Base-by-base conservation (phyloP, 2,113 vertebrate species). In the Pterocles gutturalis region DNA sequence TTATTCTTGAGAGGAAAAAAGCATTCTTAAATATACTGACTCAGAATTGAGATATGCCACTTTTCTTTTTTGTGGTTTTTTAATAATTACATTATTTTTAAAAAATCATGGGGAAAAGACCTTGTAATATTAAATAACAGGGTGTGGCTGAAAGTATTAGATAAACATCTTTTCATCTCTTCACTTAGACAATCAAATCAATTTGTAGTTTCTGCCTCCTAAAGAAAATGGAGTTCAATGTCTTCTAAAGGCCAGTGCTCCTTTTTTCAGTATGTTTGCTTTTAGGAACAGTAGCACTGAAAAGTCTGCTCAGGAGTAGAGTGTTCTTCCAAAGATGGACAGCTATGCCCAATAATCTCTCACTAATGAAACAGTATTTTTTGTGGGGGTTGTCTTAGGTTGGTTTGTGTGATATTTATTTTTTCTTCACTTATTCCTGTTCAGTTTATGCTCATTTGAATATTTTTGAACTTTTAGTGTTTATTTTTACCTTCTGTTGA, bases 21-120 rank as follows among this genome's bases (percentile, higher is more conserved):
- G 1, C 41, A 8, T 54, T 43, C 25, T 75, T 51, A 48, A 55
- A 55, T 54, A 9, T 10, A 6, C 19, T 22, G 15, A 5, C 10
- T 69, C 1, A 5, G 26, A 72, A 29, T 2, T 15, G 24, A 15
- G n/a, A 5, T 41, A 0, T 18, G 12, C 25, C 13, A 21, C 29
- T 75, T 10, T 10, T 58, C 10, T 19, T 7, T 22, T 54, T 51
- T 61, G 14, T 49, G 53, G 53, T 14, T n/a, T 36, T 60, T 78
- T 22, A 41, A 41, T 41, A 4, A 41, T 45, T 46, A 6, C 20
- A 7, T 49, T 54, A 0, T 24, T 22, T 28, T 13, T 3, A 18
- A 49, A 79, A 36, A 84, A 24, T 66, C 3, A 1, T 6, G 20
- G 22, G 43, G 49, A 25, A 94, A 86, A 64, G 17, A 18, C 5